These are phyloP conservation scores for Bungarus multicinctus DNA, from an alignment of 2,113 vertebrate genomes.

Conservation along the genomic window DNA sequence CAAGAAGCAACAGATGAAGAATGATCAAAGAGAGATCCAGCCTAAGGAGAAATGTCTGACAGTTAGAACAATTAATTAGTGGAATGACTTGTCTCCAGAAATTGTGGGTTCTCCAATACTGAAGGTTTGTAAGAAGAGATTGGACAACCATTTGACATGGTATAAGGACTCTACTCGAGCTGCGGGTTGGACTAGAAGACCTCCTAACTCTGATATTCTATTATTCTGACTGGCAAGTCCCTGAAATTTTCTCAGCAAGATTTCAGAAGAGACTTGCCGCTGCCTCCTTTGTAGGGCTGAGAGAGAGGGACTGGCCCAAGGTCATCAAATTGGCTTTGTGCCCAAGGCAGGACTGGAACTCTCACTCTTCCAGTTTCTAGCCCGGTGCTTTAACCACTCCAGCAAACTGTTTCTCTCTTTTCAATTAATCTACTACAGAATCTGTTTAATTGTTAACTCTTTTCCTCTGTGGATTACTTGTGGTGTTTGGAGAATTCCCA, in stretches of 20 bases:
- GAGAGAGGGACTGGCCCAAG: not conserved
- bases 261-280: not conserved
- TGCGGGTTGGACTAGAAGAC: too few relatives aligned
- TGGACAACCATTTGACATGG: too few relatives aligned
- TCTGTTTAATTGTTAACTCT: not conserved
- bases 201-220: too few relatives aligned
- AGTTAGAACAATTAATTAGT: too few relatives aligned
- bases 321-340: not conserved
- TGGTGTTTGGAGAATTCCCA: not conserved
- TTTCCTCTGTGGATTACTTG: not conserved
- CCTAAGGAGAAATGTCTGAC: too few relatives aligned
- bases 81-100: too few relatives aligned
- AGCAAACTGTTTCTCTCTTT: not conserved
- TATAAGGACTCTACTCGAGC: too few relatives aligned
- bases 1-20: too few relatives aligned
- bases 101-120: too few relatives aligned
- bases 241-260: not conserved
- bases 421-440: not conserved
- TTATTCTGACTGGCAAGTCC: not conserved
- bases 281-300: not conserved
- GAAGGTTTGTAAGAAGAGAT: too few relatives aligned
- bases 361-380: not conserved
- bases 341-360: not conserved
- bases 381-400: not conserved
- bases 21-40: too few relatives aligned